phyloP scores from a whole-genome alignment of 2,888 invertebrate species.

The Drosophila mulleri region DNA sequence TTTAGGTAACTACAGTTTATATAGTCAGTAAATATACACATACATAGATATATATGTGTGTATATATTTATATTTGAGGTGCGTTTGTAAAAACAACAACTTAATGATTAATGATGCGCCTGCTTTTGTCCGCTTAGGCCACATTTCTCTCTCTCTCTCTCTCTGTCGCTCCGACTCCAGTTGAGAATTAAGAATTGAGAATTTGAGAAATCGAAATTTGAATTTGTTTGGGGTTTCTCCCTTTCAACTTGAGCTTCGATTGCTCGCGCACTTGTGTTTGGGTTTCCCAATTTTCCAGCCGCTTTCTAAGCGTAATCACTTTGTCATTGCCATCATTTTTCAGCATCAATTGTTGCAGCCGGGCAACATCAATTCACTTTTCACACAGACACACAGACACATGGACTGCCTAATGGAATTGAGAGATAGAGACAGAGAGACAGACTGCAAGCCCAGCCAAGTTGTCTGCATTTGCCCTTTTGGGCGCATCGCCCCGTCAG shows the following conservation, averaged over 20 bases:
- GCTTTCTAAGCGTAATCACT: conserved; percentile 75
- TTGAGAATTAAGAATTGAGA: conserved; percentile 34
- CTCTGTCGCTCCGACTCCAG: conserved; percentile 30
- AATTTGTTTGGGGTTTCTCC: conserved; percentile 46
- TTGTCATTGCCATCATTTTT: conserved; percentile 81
- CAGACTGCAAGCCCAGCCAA: conserved; percentile 36
- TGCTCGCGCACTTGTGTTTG: conserved; percentile 39
- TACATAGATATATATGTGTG: neutral
- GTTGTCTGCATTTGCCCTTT: conserved; percentile 53
- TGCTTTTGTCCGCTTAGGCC: conserved; percentile 48
- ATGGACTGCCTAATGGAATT: conserved; percentile 67
- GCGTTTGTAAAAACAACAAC: conserved; percentile 64
- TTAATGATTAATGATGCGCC: conserved; percentile 75
- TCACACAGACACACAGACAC: conserved; percentile 6
- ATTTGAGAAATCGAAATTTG: conserved; percentile 56
- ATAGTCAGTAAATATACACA: conserved; percentile 2
- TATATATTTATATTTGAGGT: conserved; percentile 32
- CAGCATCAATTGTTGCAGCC: conserved; percentile 73
- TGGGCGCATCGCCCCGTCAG: conserved; percentile 44
- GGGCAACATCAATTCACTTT: conserved; percentile 72
- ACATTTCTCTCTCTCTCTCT: conserved; percentile 67
- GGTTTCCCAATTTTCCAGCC: conserved; percentile 33
- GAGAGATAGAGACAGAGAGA: conserved; percentile 51
- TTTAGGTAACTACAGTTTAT: conserved; percentile 46
- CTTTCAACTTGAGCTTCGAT: conserved; percentile 71